A percentile compares a stretch with the other conserved stretches of the same genome.
Conservation (phyloP, 2,797 vertebrate species). For the Acanthiza pusilla region DNA sequence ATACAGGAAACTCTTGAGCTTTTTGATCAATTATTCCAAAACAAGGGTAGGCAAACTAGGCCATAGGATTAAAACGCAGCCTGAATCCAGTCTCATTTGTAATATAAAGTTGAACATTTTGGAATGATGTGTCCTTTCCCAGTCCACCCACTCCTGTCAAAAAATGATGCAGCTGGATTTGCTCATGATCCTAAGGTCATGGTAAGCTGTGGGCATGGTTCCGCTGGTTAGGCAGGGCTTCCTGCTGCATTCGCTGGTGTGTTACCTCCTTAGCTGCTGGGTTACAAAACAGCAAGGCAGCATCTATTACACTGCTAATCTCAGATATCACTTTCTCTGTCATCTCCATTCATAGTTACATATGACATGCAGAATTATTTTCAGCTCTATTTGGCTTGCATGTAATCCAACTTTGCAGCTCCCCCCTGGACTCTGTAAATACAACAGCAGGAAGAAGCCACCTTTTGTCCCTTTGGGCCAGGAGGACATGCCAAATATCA, state of each 20-base stretch:
- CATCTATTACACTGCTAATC: neutral
- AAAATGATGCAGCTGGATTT: neutral
- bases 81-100: neutral
- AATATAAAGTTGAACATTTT: neutral
- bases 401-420: neutral
- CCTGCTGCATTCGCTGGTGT: neutral
- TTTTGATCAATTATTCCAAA: neutral
- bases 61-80: neutral
- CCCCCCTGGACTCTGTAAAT: neutral
- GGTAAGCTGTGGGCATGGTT: neutral
- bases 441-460: neutral
- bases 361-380: constrained; percentile 12
- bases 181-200: neutral
- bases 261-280: neutral
- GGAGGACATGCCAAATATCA: neutral
- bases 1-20: neutral
- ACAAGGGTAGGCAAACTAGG: neutral
- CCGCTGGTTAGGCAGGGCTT: neutral
- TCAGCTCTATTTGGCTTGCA: constrained; percentile 9
- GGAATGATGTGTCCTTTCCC: neutral
- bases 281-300: neutral
- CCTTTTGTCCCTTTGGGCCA: neutral
- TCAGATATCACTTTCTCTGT: neutral
- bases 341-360: neutral
- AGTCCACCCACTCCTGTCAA: neutral